phyloP scores from a whole-genome alignment of 2,113 vertebrate species.

The Poecile atricapillus region DNA sequence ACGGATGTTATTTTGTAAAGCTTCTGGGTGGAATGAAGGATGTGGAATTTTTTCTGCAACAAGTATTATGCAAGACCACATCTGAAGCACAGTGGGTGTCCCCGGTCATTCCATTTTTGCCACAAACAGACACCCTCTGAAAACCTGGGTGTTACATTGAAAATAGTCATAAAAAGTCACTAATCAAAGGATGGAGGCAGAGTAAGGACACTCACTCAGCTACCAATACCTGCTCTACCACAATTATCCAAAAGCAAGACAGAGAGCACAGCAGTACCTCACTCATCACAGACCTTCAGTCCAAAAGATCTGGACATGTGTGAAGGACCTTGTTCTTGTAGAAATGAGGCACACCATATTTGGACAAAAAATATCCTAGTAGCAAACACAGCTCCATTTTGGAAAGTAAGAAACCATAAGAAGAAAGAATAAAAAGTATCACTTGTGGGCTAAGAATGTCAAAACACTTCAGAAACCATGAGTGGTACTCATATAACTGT shows the following conservation, averaged over 20 bases:
- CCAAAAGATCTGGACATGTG: neutral
- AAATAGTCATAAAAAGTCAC: neutral
- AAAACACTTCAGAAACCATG: neutral
- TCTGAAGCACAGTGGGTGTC: neutral
- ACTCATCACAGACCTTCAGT: neutral
- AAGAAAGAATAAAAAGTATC: neutral
- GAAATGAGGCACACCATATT: neutral
- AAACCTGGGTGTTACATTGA: neutral
- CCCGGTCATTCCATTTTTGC: neutral
- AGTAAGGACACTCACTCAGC: neutral
- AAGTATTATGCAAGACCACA: neutral
- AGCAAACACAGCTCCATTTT: neutral
- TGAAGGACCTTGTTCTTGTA: neutral
- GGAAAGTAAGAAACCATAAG: neutral
- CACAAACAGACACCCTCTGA: neutral
- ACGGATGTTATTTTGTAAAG: neutral
- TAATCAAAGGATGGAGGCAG: neutral
- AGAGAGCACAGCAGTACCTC: neutral
- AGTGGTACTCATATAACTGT: neutral
- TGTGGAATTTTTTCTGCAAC: neutral
- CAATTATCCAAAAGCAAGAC: neutral
- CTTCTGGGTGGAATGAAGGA: neutral
- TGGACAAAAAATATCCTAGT: neutral
- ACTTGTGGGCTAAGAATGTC: neutral
- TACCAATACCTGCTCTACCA: neutral